phyloP scores from a whole-genome alignment of 2,888 invertebrate genomes.

The Drosophila merina region DNA sequence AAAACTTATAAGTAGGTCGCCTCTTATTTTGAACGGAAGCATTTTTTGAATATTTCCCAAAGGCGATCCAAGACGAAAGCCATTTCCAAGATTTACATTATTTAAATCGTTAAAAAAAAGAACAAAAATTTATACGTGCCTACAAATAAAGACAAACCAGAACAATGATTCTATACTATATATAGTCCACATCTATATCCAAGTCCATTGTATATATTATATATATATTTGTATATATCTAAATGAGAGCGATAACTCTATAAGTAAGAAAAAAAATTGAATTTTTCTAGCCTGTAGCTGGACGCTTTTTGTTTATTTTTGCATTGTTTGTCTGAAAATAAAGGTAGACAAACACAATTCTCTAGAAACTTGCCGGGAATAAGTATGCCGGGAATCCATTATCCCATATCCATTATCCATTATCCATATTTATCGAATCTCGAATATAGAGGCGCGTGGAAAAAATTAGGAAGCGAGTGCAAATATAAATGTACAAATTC shows the following conservation, averaged over 20 bases:
- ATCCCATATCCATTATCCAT: slow-evolving; percentile 1
- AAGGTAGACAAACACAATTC: slow-evolving; percentile 47
- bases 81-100: slow-evolving; percentile 39
- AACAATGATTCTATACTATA: slow-evolving; percentile 25
- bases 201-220: not conserved
- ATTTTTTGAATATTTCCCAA: slow-evolving; percentile 24
- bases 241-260: slow-evolving; percentile 45
- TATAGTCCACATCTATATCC: not conserved
- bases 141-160: slow-evolving; percentile 60
- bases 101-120: slow-evolving; percentile 37
- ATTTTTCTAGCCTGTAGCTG: slow-evolving; percentile 31
- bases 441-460: slow-evolving; percentile 37
- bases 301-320: slow-evolving; percentile 30
- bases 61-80: slow-evolving; percentile 10
- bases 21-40: slow-evolving; percentile 6
- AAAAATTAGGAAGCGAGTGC: slow-evolving; percentile 60
- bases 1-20: slow-evolving; percentile 7
- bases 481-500: slow-evolving; percentile 21
- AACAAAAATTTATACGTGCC: slow-evolving; percentile 36
- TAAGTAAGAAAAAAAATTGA: slow-evolving; percentile 62
- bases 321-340: slow-evolving; percentile 31
- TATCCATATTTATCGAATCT: not conserved
- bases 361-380: slow-evolving; percentile 31
- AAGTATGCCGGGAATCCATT: slow-evolving; percentile 11
- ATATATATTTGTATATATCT: slow-evolving; percentile 14